Conservation (phyloP, 2,888 invertebrate species). For the Tetramorium bicarinatum region DNA sequence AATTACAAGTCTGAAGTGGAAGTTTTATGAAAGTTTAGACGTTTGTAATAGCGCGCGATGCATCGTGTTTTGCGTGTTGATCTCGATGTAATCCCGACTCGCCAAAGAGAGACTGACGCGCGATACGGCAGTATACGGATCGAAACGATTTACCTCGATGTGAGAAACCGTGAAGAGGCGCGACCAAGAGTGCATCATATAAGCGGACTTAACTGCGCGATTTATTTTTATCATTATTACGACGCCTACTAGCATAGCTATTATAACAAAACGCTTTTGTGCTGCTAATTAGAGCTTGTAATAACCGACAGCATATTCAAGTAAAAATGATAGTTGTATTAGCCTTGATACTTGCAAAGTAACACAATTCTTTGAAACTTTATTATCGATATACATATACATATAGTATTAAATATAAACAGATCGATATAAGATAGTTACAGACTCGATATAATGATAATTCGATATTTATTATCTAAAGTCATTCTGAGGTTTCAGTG, state of each 20-base stretch:
- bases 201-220: background rate
- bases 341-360: background rate
- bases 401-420: background rate
- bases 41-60: slow-evolving; percentile 21
- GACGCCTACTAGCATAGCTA: background rate
- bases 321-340: background rate
- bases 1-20: slow-evolving; percentile 26
- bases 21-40: background rate
- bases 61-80: slow-evolving; percentile 21
- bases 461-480: background rate
- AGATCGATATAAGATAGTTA: too few species aligned
- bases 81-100: slow-evolving; percentile 41
- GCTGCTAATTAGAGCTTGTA: slow-evolving; percentile 20
- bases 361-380: background rate
- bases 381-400: background rate
- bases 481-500: background rate
- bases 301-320: background rate
- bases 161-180: slow-evolving; percentile 66
- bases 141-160: slow-evolving; percentile 74
- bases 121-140: slow-evolving; percentile 65
- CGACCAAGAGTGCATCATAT: slow-evolving; percentile 22
- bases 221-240: slow-evolving; percentile 35
- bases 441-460: background rate
- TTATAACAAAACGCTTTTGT: background rate
- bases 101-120: slow-evolving; percentile 38